Base-by-base conservation (phyloP, 2,888 invertebrate genomes). In the Sesia bembeciformis region DNA sequence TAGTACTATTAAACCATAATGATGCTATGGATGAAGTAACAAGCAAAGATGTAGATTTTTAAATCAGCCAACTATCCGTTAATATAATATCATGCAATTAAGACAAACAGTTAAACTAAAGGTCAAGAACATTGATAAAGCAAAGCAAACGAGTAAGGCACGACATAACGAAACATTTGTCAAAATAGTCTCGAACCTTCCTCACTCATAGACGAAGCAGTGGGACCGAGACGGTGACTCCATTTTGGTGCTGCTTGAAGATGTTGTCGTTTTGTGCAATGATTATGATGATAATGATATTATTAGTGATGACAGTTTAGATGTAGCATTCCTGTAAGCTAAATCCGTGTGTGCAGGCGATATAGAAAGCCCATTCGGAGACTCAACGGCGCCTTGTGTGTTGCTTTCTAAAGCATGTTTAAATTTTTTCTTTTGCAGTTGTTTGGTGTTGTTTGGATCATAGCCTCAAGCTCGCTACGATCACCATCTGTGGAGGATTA, bases 361-460 rank as follows among this genome's bases (percentile, higher is more conserved):
- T 72, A 86, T 85, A 85, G 66, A 75, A 83, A 84, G 84, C 85
- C 86, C 81, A 78, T 83, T 85, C 77, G 79, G 66, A 70, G 80
- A 75, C 80, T 75, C 78, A 79, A 76, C 78, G 72, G 72, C 78
- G 72, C 71, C 73, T 67, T 69, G 70, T 77, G 81, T 81, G 74
- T 79, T 74, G 81, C 79, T 81, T 76, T 85, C 82, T 90, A 90
- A 86, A 90, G 90, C 90, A 90, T 90, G 84, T 90, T 90, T 84
- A 90, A 79, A 81, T 90, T 90, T 82, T 90, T 90, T 89, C 90
- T 82, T 90, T 90, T 90, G 89, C 90, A 90, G 90, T 90, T 89
- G 89, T 90, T 90, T 85, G 90, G 90, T 85, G 90, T 90, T 64
- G 86, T 90, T 90, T 90, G 90, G 76, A 90, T 90, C 90, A 90